Base-by-base conservation (phyloP, 2,113 vertebrate genomes). In the Alexandromys fortis region DNA sequence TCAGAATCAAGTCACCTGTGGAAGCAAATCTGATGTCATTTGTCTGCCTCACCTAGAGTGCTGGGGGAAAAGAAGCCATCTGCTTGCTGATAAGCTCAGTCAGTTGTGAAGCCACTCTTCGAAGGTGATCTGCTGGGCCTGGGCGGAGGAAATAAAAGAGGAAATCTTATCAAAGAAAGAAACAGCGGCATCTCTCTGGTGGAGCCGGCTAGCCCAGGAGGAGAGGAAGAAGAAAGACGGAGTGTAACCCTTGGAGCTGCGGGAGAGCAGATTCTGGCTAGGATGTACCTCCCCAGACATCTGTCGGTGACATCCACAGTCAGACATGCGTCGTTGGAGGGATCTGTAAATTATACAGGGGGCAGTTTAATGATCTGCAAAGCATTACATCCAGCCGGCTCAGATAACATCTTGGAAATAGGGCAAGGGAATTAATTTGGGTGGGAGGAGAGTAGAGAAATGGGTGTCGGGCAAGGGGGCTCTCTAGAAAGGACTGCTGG, bases 301-400 rank as follows among this genome's bases (percentile, higher is more conserved):
- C 97, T 98, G 96, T 92, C 89, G 96, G 92, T 96, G 94, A 93
- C 94, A 92, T 96, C 96, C 86, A 93, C 67, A 96, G 58, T 86
- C 93, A 97, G 90, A 92, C 83, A 92, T 65, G 92, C 90, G 92
- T 96, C 92, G 68, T 63, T 95, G 89, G 89, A 97, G 91, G 87
- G 82, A 94, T 87, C 86, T 68, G 67, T 97, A 97, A 96, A 96
- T 97, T 96, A 93, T 47, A 76, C 30, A 45, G 63, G 90, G 94
- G 92, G 94, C 58, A 67, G 96, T 86, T 98, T 96, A 96, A 97
- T 90, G 94, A 96, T 75, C 92, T 92, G 79, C 94, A 97, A 83
- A 93, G 73, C 55, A 91, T 75, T 73, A 83, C 81, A 97, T 81
- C 72, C 89, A 95, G 49, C 86, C 63, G 72, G 77, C 91, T 94